Conservation (phyloP, 2,113 vertebrate species). For the Hymenochirus boettgeri region DNA sequence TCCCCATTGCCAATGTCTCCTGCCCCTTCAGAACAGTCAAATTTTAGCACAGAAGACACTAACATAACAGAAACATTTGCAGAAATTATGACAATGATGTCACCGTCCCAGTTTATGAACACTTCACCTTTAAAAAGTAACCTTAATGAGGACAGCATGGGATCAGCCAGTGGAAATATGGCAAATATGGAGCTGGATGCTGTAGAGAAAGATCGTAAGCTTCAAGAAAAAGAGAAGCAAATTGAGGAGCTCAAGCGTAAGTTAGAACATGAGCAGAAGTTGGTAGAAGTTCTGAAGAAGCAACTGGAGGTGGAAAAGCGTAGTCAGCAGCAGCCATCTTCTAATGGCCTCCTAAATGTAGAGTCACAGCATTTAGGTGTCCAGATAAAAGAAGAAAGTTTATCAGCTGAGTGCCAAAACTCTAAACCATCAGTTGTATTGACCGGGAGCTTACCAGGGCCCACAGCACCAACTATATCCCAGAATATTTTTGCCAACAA, state of each 20-base stretch:
- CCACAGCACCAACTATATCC: conserved; percentile 35
- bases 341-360: conserved; percentile 27
- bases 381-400: conserved; percentile 61
- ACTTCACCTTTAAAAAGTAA: conserved; percentile 55
- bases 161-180: conserved; percentile 48
- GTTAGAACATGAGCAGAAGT: conserved; percentile 90
- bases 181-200: conserved; percentile 59
- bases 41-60: conserved; percentile 68
- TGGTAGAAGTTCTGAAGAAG: conserved; percentile 94
- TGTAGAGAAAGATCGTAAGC: conserved; percentile 78
- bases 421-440: conserved; percentile 46
- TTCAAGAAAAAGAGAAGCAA: conserved; percentile 94
- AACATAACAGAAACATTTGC: conserved; percentile 64
- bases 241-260: conserved; percentile 92
- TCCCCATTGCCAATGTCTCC: conserved; percentile 82
- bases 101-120: conserved; percentile 54
- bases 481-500: conserved; percentile 67
- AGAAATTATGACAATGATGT: conserved; percentile 64
- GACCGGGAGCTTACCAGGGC: conserved; percentile 46
- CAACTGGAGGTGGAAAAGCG: conserved; percentile 92
- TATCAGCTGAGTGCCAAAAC: conserved; percentile 59
- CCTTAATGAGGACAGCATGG: conserved; percentile 58
- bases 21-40: conserved; percentile 69
- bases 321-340: conserved; percentile 56
- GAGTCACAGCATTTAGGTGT: conserved; percentile 49